Evolutionary conservation across 2,888 invertebrate species (phyloP).

Genomic region (Limenitis arthemis): DNA sequence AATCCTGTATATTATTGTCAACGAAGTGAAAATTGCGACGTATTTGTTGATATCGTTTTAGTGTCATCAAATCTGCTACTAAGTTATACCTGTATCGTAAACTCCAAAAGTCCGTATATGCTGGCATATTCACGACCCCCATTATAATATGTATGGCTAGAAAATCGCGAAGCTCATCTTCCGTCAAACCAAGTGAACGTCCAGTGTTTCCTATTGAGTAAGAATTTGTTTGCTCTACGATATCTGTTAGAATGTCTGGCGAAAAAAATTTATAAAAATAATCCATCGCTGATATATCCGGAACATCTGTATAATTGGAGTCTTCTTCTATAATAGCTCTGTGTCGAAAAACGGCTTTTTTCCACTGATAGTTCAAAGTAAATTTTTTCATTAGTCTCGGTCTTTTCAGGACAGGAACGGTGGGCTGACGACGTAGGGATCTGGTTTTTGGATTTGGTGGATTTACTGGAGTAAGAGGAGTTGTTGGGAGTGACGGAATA

Average conservation of each 20-base stretch:
- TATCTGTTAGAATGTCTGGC: constrained; percentile 10
- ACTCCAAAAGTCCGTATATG: constrained; percentile 21
- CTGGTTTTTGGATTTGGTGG: constrained; percentile 8
- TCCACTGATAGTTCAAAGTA: constrained; percentile 9
- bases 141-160: constrained; percentile 10
- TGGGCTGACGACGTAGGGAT: constrained; percentile 9
- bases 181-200: constrained; percentile 11
- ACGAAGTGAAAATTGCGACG: constrained; percentile 13
- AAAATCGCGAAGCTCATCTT: constrained; percentile 12
- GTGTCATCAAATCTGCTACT: constrained; percentile 19
- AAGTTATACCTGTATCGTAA: constrained; percentile 12
- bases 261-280: constrained; percentile 15
- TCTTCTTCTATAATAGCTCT: constrained; percentile 9
- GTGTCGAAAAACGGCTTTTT: constrained; percentile 11
- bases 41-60: constrained; percentile 18
- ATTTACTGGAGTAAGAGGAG: neutral
- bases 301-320: constrained; percentile 13
- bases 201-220: constrained; percentile 16
- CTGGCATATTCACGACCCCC: constrained; percentile 11
- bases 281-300: constrained; percentile 11
- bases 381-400: constrained; percentile 8
- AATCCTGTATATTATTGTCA: too few species aligned
- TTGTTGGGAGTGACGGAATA: too few species aligned
- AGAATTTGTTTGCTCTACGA: constrained; percentile 17
- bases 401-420: constrained; percentile 8